Evolutionary conservation across 1,140 invertebrate genomes (phyloP), one percentile per base, ranked within the genome.

Genomic region (Bombus affinis): DNA sequence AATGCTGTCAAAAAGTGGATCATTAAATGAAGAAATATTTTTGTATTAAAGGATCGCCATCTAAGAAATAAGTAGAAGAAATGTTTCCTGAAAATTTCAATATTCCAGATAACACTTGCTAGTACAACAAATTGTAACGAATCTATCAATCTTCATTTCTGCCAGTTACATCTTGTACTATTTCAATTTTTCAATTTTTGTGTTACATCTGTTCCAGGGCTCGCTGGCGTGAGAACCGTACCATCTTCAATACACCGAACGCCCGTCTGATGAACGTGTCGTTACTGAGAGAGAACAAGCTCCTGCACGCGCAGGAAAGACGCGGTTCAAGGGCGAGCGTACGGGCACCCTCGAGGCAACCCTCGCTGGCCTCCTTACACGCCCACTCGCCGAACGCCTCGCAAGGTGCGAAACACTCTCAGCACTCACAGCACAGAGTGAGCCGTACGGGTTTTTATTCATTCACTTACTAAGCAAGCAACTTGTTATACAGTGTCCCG

Each of bases 221-320:
- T 37, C 96, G 98, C 91, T 99, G 98, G 97, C 96, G 97, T 87
- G 98, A 98, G 92, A 98, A 98, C 94, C 96, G 98, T 4, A 98
- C 98, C 35, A 98, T 99, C 92, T 98, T 99, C 96, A 99, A 99
- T 93, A 98, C 98, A 47, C 98, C 98, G n/a, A 98, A 98, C 93
- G 98, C 98, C 37, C 96, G 98, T 62, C 95, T 98, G 92, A 98
- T 98, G 97, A 98, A 98, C 93, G 98, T 98, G 22, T 98, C 98
- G 6, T 94, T 98, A 85, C 94, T 98, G 87, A 96, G 97, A 89
- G 97, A 98, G 90, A 98, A 97, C 92, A 98, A 98, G 93, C 95
- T 98, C 68, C 94, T 97, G 82, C 97, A 98, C 91, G 96, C 97
- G 18, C 96, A 97, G 93, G 97, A 97, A 88, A 96, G 97, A 86